These are phyloP conservation scores for Bacillus rossius DNA, from an alignment of 1,140 invertebrate species.

Conservation along the genomic window DNA sequence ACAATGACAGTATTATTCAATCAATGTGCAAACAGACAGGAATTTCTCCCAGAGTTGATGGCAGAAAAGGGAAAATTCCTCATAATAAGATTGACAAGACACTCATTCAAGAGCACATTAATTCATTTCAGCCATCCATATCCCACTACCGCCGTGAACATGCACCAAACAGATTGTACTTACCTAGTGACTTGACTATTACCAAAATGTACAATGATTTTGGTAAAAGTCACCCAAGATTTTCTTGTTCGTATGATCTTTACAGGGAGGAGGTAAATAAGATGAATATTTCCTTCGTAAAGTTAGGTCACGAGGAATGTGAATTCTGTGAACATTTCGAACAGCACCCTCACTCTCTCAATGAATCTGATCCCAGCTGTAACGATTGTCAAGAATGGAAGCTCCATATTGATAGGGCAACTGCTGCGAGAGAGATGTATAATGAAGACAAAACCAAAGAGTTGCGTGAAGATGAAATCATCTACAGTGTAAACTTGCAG, in stretches of 20 bases:
- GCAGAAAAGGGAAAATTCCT: not conserved
- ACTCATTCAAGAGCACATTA: constrained; percentile 24
- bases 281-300: constrained; percentile 27
- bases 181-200: constrained; percentile 29
- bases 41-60: constrained; percentile 21
- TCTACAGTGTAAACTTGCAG: constrained; percentile 26
- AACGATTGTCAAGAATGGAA: constrained; percentile 14
- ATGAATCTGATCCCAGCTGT: constrained; percentile 14
- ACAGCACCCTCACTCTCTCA: constrained; percentile 20
- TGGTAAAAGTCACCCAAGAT: constrained; percentile 21
- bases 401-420: constrained; percentile 12
- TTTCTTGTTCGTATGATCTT: constrained; percentile 19
- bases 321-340: constrained; percentile 27
- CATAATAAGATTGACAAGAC: constrained; percentile 17
- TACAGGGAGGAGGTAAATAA: constrained; percentile 5
- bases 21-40: constrained; percentile 23
- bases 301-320: constrained; percentile 32
- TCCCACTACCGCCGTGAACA: constrained; percentile 33
- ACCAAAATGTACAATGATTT: constrained; percentile 31
- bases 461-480: constrained; percentile 31
- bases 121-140: constrained; percentile 26
- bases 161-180: constrained; percentile 28
- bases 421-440: constrained; percentile 14
- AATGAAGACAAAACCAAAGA: constrained; percentile 1
- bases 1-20: constrained; percentile 20